Conservation (phyloP, 2,888 invertebrate genomes). For the Papilio gigon region DNA sequence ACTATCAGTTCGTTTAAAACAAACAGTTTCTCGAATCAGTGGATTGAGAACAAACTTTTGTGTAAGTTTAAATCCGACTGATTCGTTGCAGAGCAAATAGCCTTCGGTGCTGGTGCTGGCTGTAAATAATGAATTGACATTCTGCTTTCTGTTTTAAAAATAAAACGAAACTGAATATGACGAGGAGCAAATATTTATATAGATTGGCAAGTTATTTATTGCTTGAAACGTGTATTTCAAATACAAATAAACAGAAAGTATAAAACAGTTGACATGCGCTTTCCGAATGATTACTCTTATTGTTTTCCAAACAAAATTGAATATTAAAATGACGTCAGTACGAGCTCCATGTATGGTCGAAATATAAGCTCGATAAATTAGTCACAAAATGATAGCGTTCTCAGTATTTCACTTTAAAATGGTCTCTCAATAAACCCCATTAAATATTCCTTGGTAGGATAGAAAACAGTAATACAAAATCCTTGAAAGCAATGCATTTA, state of each 20-base stretch:
- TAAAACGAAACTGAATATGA: neutral
- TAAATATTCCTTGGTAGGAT: neutral
- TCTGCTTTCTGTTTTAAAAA: slow-evolving; percentile 13
- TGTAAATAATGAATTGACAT: slow-evolving; percentile 31
- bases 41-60: slow-evolving; percentile 30
- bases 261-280: neutral
- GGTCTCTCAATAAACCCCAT: neutral
- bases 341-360: too few species aligned
- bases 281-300: neutral
- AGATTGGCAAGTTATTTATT: neutral
- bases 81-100: slow-evolving; percentile 25
- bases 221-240: too few species aligned
- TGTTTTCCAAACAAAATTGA: too few species aligned
- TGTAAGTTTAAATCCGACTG: slow-evolving; percentile 29
- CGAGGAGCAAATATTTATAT: neutral
- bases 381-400: neutral
- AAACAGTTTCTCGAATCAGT: neutral
- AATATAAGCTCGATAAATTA: neutral
- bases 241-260: too few species aligned
- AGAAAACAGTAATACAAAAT: neutral
- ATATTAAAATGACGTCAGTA: too few species aligned
- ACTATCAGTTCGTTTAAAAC: slow-evolving; percentile 23
- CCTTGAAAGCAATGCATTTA: neutral
- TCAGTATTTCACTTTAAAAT: neutral
- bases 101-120: neutral